Evolutionary conservation across 2,797 vertebrate species (phyloP).

Genomic region (Chiroxiphia lanceolata): DNA sequence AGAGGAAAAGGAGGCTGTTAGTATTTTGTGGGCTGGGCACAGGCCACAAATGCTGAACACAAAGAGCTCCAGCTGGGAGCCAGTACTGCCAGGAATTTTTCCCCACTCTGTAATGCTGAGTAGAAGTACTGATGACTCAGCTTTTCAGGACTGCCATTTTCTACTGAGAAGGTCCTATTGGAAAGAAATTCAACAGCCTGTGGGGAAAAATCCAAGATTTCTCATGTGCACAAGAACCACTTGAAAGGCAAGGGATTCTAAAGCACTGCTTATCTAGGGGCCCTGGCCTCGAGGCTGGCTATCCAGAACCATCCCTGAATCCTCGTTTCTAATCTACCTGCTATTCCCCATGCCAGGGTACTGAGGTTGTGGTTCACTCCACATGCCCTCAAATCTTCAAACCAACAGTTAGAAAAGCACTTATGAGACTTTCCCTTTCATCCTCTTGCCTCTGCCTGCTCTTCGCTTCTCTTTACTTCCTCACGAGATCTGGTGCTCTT

Average conservation of each 20-base stretch:
- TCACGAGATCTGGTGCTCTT: not conserved
- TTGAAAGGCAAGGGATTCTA: not conserved
- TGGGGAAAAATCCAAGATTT: not conserved
- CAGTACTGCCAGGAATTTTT: not conserved
- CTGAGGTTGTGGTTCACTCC: not conserved
- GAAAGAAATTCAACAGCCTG: not conserved
- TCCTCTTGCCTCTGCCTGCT: not conserved
- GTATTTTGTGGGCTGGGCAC: not conserved
- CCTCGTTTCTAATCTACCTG: not conserved
- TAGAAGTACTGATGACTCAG: not conserved
- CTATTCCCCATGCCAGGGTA: not conserved
- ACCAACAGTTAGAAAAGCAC: not conserved
- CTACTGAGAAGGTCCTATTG: not conserved
- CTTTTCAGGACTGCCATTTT: not conserved
- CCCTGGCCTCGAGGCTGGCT: accelerated
- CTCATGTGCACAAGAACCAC: not conserved
- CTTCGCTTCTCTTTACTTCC: not conserved
- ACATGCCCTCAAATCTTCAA: not conserved
- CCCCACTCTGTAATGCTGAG: not conserved
- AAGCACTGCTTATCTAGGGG: not conserved
- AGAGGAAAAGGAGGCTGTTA: not conserved
- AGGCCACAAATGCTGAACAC: not conserved
- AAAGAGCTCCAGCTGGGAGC: not conserved
- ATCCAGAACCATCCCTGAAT: not conserved
- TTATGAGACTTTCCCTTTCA: not conserved